These are phyloP conservation scores for Polietes domitor DNA, from an alignment of 2,888 invertebrate species.

Conservation along the genomic window DNA sequence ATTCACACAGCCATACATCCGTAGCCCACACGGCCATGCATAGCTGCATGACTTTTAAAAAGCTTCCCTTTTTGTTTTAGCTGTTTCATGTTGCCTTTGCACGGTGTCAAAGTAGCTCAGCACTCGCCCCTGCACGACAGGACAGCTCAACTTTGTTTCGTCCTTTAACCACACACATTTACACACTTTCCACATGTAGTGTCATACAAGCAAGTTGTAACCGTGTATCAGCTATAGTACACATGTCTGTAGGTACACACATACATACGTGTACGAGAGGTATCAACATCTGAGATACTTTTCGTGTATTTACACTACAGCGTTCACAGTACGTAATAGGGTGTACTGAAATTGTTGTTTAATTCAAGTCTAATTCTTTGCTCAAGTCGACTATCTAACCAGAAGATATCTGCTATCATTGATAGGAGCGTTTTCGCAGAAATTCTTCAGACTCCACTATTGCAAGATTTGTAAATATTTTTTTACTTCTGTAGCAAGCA, in stretches of 20 bases:
- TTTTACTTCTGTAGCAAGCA: too few relatives aligned
- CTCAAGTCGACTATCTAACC: too few relatives aligned
- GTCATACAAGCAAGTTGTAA: neutral
- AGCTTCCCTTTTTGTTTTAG: slow-evolving; percentile 48
- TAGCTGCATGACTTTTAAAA: slow-evolving; percentile 73
- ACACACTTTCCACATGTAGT: neutral
- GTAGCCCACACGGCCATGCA: slow-evolving; percentile 1
- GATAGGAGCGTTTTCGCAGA: too few relatives aligned
- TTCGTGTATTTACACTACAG: neutral
- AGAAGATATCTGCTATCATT: too few relatives aligned
- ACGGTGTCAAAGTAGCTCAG: slow-evolving; percentile 48
- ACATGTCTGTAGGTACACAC: neutral
- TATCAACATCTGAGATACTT: slow-evolving; percentile 6
- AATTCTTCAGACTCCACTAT: too few relatives aligned
- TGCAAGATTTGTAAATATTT: too few relatives aligned
- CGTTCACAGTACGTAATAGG: neutral
- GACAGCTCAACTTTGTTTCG: slow-evolving; percentile 14
- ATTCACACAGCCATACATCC: neutral
- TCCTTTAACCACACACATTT: neutral
- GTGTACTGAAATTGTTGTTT: neutral
- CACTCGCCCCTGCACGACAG: slow-evolving; percentile 33
- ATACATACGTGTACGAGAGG: neutral
- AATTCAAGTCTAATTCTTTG: too few relatives aligned
- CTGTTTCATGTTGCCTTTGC: neutral
- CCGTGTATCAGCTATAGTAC: too few relatives aligned